These are phyloP conservation scores for Drosophila varians DNA, from an alignment of 1,140 invertebrate genomes.

Conservation along the genomic window DNA sequence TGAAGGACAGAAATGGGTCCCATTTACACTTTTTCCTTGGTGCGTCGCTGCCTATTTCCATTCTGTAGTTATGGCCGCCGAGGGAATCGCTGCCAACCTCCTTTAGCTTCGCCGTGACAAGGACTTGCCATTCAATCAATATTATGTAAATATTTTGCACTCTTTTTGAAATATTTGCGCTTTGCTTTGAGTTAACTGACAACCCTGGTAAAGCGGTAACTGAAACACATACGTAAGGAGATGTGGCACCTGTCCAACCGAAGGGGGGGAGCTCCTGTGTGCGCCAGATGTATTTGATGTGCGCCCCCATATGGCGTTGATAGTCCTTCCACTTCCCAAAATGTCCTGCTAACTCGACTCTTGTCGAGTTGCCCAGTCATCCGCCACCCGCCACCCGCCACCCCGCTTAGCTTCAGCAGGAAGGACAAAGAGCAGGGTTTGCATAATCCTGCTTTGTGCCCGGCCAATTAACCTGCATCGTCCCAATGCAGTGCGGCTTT, in stretches of 20 bases:
- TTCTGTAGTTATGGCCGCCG: constrained; percentile 32
- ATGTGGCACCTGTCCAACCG: neutral
- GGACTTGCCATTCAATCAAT: constrained; percentile 68
- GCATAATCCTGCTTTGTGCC: constrained; percentile 6
- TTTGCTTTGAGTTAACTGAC: constrained; percentile 57
- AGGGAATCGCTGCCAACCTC: constrained; percentile 50
- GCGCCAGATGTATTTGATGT: constrained; percentile 59
- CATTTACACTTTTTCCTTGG: too few relatives aligned
- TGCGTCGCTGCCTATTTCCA: neutral
- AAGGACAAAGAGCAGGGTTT: neutral
- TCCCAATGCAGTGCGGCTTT: constrained; percentile 10
- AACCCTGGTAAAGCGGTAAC: constrained; percentile 29
- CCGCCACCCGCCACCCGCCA: too few relatives aligned
- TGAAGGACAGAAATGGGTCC: too few relatives aligned
- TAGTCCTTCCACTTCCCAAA: constrained; percentile 1
- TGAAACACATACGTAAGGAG: neutral
- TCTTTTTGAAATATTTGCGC: constrained; percentile 50
- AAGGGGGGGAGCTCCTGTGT: too few relatives aligned
- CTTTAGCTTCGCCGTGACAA: neutral
- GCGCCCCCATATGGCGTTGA: constrained; percentile 56
- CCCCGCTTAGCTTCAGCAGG: neutral
- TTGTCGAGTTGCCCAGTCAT: constrained; percentile 16
- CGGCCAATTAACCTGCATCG: constrained; percentile 40
- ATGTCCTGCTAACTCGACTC: neutral
- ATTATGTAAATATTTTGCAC: constrained; percentile 71